Base-by-base conservation (phyloP, 2,888 invertebrate genomes). In the Urechis unicinctus region DNA sequence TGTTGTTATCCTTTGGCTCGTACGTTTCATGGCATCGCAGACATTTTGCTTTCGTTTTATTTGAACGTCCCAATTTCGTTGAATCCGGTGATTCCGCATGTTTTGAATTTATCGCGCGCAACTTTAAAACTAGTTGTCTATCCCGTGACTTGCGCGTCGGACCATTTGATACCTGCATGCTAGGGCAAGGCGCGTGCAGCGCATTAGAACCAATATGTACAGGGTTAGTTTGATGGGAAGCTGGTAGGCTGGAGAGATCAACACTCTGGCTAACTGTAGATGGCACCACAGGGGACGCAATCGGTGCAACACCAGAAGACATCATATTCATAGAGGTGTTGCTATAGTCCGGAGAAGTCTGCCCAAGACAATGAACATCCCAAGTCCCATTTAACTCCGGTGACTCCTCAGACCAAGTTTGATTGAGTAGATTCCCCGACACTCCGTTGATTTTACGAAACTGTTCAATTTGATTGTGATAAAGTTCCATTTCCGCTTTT, bases 1-100 rank as follows among this genome's bases (percentile, higher is more conserved):
- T 69, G 54, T 73, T 72, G 55, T 74, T 74, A 55, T 74, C 74
- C 48, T 66, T 68, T 21, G 65, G 44, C 4, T 67, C 67, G 55
- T 72, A 74, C 31, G 73, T 58, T 52, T 68, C 68, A 59, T 71
- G 69, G 62, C 74, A 74, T 3, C 73, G 59, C n/a, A 73, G 58
- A 57, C 74, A 74, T 53, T 70, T 71, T 30, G 69, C 48, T 48
- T 9, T 48, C 25, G 26, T 6, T 5, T 47, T 26, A 13, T 22
- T 22, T 17, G 47, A n/a, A 6, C 26, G 22, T 5, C n/a, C 3
- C n/a, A n/a, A n/a, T n/a, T n/a, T n/a, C 9, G 26, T 5, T 24
- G 28, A 47, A 36, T 36, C 17, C 9, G 36, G 17, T 9, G 36
- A 9, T 13, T 36, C 36, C 9, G 9, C 17, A 13, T 36, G 36